phyloP scores from a whole-genome alignment of 2,797 vertebrate species.

The Poeciliopsis infans region DNA sequence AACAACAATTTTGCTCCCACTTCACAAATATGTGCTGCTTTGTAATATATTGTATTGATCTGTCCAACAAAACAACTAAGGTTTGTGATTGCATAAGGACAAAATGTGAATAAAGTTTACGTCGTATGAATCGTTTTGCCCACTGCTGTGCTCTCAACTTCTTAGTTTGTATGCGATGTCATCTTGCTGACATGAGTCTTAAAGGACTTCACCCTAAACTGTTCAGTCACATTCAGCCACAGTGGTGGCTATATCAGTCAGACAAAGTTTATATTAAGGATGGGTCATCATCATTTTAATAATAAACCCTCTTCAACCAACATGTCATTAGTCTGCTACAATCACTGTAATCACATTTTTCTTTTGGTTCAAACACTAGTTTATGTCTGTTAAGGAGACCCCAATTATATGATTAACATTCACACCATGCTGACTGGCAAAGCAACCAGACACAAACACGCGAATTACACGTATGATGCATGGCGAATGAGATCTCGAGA shows the following conservation, averaged over 20 bases:
- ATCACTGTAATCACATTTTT: slow-evolving; percentile 81
- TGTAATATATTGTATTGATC: neutral
- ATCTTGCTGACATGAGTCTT: slow-evolving; percentile 3
- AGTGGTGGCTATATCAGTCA: slow-evolving; percentile 46
- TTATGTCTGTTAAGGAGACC: slow-evolving; percentile 69
- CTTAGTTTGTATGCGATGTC: slow-evolving; percentile 4
- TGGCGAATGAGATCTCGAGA: slow-evolving; percentile 40
- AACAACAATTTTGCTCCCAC: neutral
- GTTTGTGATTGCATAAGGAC: neutral
- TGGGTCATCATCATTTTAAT: slow-evolving; percentile 66
- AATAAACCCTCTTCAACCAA: slow-evolving; percentile 72
- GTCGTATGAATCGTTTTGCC: neutral
- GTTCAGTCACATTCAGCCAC: slow-evolving; percentile 27
- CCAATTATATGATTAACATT: slow-evolving; percentile 80
- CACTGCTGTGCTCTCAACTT: slow-evolving; percentile 5
- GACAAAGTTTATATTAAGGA: slow-evolving; percentile 67
- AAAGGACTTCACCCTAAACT: slow-evolving; percentile 14
- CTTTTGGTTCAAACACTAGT: slow-evolving; percentile 73
- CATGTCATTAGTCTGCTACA: slow-evolving; percentile 74
- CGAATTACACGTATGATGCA: slow-evolving; percentile 56
- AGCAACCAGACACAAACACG: slow-evolving; percentile 38
- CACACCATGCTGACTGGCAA: slow-evolving; percentile 67
- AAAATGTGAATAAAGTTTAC: neutral
- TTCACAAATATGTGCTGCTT: neutral
- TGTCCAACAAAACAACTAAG: neutral